phyloP scores from a whole-genome alignment of 2,113 vertebrate genomes.

The Nicator chloris region DNA sequence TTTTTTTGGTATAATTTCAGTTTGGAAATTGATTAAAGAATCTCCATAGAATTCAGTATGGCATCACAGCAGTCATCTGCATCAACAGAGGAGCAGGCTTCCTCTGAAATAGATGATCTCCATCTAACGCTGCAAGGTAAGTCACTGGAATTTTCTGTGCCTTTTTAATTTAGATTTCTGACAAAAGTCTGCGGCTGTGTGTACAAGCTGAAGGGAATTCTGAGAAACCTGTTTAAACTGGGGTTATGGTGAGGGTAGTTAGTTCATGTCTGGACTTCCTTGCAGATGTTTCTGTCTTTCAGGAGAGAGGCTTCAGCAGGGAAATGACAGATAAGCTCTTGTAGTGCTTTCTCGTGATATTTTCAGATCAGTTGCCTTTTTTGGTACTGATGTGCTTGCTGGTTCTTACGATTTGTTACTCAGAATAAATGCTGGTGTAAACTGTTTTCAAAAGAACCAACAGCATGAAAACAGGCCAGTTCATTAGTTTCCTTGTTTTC shows the following conservation, averaged over 20 bases:
- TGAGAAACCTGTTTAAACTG: background rate
- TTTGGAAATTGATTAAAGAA: constrained; percentile 39
- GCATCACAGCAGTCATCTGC: constrained; percentile 39
- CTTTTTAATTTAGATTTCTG: background rate
- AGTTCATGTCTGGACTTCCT: background rate
- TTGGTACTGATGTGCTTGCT: background rate
- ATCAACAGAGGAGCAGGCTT: constrained; percentile 48
- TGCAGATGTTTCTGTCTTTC: background rate
- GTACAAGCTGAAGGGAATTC: background rate
- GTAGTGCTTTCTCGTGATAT: rapidly evolving
- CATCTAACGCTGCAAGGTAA: constrained; percentile 73
- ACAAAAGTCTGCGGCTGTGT: background rate
- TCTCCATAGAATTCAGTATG: constrained; percentile 41
- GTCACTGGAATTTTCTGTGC: background rate
- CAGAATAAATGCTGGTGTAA: background rate
- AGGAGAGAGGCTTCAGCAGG: background rate
- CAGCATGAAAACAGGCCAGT: background rate
- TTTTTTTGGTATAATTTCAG: constrained; percentile 33
- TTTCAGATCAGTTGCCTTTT: background rate
- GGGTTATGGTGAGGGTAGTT: background rate
- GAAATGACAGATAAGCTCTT: background rate
- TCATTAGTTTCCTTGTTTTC: background rate
- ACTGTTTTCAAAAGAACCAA: background rate
- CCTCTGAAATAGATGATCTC: constrained; percentile 72
- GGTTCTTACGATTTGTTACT: background rate